phyloP scores from a whole-genome alignment of 2,888 invertebrate genomes.

The Papilio elwesi region DNA sequence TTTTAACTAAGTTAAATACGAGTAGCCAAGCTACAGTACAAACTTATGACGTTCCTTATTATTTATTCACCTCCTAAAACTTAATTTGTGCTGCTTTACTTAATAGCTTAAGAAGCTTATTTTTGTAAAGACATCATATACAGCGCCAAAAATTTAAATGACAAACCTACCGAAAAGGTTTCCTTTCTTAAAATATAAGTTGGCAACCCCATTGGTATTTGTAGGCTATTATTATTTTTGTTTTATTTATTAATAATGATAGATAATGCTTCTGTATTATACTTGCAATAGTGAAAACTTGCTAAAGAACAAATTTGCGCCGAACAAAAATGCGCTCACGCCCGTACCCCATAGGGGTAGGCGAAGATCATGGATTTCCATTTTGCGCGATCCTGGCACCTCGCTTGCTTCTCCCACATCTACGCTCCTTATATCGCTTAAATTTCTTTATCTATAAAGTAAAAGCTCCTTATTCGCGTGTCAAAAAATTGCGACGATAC shows the following conservation, averaged over 20 bases:
- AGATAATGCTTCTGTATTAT: neutral
- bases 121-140: neutral
- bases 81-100: neutral
- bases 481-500: no score
- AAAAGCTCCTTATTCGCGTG: no score
- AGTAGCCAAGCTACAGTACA: conserved; percentile 38
- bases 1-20: conserved; percentile 18
- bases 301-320: neutral
- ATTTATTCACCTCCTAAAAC: conserved; percentile 18
- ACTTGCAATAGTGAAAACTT: no score
- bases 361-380: no score
- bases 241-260: neutral
- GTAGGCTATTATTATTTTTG: neutral
- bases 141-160: neutral
- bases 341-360: no score
- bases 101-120: conserved; percentile 21
- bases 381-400: no score
- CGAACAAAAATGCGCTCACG: no score
- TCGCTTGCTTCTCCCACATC: no score
- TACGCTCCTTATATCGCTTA: no score
- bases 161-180: neutral
- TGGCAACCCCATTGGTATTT: neutral
- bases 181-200: neutral
- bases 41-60: conserved; percentile 23
- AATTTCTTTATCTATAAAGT: no score